Conservation (phyloP, 2,113 vertebrate genomes). For the Tiliqua scincoides region DNA sequence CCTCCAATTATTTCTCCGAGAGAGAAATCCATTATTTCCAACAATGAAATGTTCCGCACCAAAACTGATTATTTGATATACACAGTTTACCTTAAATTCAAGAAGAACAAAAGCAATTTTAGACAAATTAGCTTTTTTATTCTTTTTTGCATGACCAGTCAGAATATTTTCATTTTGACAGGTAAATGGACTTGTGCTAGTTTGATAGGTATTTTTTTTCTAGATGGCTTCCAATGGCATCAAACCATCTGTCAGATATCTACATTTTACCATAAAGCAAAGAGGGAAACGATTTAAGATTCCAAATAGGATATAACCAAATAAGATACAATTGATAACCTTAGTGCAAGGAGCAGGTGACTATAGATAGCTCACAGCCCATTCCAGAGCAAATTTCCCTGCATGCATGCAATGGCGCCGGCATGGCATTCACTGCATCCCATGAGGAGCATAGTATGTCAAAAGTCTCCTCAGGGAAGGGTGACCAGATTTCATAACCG, state of each 20-base stretch:
- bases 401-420: too few species aligned
- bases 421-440: too few species aligned
- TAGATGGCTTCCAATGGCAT: background rate
- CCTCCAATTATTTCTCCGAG: constrained; percentile 40
- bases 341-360: background rate
- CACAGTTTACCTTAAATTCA: constrained; percentile 34
- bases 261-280: background rate
- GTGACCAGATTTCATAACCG: too few species aligned
- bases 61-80: constrained; percentile 40
- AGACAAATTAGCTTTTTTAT: constrained; percentile 28
- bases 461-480: too few species aligned
- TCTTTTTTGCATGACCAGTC: background rate
- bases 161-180: constrained; percentile 38
- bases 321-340: background rate
- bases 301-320: constrained; percentile 1
- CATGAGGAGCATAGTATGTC: too few species aligned
- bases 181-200: background rate
- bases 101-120: constrained; percentile 29
- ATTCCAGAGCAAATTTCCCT: too few species aligned
- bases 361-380: background rate
- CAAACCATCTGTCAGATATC: constrained; percentile 24
- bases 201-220: background rate
- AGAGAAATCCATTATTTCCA: constrained; percentile 47
- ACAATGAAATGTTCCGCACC: constrained; percentile 31
- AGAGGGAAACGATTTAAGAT: background rate